A percentile compares a stretch with the other conserved stretches of the same genome.
Evolutionary conservation across 2,797 vertebrate species (phyloP).

Genomic region (Gymnothorax javanicus): DNA sequence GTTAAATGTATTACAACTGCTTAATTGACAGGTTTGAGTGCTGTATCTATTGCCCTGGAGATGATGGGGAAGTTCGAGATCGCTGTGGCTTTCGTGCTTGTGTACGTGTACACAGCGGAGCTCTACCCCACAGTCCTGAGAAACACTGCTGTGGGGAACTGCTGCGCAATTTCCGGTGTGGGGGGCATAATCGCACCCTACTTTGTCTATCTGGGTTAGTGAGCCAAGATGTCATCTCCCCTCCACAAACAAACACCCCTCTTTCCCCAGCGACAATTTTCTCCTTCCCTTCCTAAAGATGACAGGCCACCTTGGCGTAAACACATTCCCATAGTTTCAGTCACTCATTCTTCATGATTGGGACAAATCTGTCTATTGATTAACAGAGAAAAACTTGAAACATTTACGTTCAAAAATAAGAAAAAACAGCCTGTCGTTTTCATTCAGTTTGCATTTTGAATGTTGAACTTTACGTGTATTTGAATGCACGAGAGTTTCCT

Average conservation of each 20-base stretch:
- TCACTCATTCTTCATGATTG: no score
- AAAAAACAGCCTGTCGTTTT: no score
- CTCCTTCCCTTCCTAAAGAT: no score
- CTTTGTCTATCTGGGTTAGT: conserved; percentile 86
- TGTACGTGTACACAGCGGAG: conserved; percentile 88
- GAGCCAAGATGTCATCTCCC: background rate
- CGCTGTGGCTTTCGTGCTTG: conserved; percentile 79
- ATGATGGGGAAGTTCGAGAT: conserved; percentile 91
- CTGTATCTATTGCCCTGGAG: conserved; percentile 73
- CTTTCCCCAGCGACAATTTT: background rate
- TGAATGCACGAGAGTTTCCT: background rate
- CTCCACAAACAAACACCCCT: background rate
- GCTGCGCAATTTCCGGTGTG: conserved; percentile 85
- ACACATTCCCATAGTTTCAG: no score
- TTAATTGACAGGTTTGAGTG: conserved; percentile 66
- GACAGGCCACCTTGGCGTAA: no score
- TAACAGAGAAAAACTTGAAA: background rate
- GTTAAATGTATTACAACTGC: background rate
- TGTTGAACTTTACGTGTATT: no score
- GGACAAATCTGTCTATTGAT: no score
- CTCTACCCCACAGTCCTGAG: conserved; percentile 91
- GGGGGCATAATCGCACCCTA: conserved; percentile 89
- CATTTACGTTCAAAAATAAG: no score
- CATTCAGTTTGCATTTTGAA: background rate
- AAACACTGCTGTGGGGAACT: conserved; percentile 84